Percentiles rank a stretch among this genome's conserved stretches.
These are phyloP conservation scores for Pitta sordida DNA, from an alignment of 2,113 vertebrate species.

Conservation along the genomic window DNA sequence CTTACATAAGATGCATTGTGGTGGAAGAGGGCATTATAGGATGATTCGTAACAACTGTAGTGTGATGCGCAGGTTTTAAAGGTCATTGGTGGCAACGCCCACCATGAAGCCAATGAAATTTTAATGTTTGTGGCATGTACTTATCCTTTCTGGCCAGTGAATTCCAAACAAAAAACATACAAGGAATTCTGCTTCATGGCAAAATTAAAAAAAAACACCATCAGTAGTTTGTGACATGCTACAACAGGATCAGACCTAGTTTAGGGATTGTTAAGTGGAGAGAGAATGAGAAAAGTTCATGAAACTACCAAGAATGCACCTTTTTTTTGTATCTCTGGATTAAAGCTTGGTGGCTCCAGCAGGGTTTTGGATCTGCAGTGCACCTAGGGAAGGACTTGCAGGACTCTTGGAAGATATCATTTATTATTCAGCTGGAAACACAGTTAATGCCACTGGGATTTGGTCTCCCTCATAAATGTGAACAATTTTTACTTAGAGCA, in stretches of 20 bases:
- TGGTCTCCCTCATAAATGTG: slow-evolving; percentile 51
- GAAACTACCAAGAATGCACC: not conserved
- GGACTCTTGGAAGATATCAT: slow-evolving; percentile 24
- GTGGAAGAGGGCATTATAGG: not conserved
- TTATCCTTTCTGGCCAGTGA: not conserved
- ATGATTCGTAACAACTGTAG: not conserved
- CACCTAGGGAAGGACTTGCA: not conserved
- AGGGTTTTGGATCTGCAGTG: not conserved
- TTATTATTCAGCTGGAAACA: slow-evolving; percentile 55
- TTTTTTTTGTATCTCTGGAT: not conserved
- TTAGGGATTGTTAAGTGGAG: not conserved
- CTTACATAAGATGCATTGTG: not conserved
- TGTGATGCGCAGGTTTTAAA: not conserved
- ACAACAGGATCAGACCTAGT: not conserved
- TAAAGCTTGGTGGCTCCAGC: not conserved
- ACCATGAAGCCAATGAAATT: not conserved
- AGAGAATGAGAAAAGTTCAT: not conserved
- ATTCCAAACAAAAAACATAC: not conserved
- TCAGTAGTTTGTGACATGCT: not conserved
- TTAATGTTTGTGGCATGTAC: not conserved
- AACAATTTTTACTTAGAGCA: slow-evolving; percentile 61
- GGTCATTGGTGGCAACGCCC: not conserved
- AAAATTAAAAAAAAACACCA: not conserved
- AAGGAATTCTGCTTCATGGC: not conserved
- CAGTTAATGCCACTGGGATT: not conserved